A percentile compares a stretch with the other conserved stretches of the same genome.
phyloP scores from a whole-genome alignment of 2,797 vertebrate species.

The Hypotaenidia okinawae region DNA sequence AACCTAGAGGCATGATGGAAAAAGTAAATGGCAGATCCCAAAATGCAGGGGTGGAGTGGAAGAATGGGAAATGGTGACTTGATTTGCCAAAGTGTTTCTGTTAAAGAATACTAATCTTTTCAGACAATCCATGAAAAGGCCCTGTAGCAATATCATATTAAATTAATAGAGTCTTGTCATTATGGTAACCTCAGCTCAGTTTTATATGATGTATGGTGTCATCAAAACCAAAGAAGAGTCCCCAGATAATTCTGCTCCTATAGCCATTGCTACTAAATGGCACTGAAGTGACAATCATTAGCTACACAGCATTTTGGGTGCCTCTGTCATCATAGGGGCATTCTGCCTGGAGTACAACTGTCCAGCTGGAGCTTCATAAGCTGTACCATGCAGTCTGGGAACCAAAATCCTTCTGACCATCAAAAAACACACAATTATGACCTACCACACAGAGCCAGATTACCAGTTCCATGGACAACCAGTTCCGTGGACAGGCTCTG shows the following conservation, averaged over 20 bases:
- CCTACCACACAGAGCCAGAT: neutral
- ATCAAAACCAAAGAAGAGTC: neutral
- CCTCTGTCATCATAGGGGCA: neutral
- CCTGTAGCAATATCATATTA: slow-evolving; percentile 25
- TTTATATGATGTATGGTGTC: neutral
- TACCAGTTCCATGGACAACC: neutral
- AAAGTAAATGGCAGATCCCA: slow-evolving; percentile 12
- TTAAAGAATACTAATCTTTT: slow-evolving; percentile 27
- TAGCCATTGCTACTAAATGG: neutral
- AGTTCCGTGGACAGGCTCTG: neutral
- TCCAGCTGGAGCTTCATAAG: neutral
- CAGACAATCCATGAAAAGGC: slow-evolving; percentile 17
- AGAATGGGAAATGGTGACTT: neutral
- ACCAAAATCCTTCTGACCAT: neutral
- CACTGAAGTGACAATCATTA: neutral
- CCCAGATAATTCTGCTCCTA: neutral
- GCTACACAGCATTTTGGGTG: neutral
- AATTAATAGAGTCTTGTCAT: slow-evolving; percentile 22
- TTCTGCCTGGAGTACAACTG: neutral
- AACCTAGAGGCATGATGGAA: neutral
- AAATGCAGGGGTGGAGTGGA: neutral
- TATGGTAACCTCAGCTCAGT: neutral
- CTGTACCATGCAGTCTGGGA: neutral
- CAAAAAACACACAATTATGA: neutral
- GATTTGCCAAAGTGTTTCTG: slow-evolving; percentile 18